These are phyloP conservation scores for Drepana falcataria DNA, from an alignment of 2,888 invertebrate species.

Conservation along the genomic window DNA sequence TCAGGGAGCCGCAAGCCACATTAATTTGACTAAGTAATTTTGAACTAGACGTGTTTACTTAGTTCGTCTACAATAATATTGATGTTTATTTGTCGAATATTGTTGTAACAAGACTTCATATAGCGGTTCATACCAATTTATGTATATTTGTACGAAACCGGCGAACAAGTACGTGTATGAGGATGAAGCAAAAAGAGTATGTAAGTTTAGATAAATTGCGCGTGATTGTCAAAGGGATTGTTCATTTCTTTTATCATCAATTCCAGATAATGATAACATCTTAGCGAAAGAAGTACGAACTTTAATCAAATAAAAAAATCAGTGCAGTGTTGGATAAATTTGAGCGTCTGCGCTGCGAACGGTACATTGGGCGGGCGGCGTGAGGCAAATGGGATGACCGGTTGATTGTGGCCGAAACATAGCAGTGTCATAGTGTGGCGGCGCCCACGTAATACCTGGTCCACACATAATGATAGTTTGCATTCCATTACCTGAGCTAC, in stretches of 20 bases:
- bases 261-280: no score
- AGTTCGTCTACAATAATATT: background rate
- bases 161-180: no score
- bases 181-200: no score
- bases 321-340: no score
- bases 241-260: no score
- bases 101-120: no score
- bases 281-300: no score
- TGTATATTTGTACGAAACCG: no score
- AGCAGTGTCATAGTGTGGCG: background rate
- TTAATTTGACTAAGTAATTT: conserved; percentile 33
- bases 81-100: background rate
- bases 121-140: no score
- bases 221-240: no score
- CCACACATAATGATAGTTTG: background rate
- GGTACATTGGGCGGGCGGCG: background rate
- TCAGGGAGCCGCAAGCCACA: conserved; percentile 10
- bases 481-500: background rate
- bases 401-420: background rate
- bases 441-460: background rate
- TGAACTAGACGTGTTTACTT: conserved; percentile 22
- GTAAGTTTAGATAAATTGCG: no score
- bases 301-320: no score
- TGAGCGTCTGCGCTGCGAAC: background rate
- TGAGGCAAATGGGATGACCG: background rate